Evolutionary conservation across 2,888 invertebrate genomes (phyloP).

Genomic region (Cryptocephalus primarius): DNA sequence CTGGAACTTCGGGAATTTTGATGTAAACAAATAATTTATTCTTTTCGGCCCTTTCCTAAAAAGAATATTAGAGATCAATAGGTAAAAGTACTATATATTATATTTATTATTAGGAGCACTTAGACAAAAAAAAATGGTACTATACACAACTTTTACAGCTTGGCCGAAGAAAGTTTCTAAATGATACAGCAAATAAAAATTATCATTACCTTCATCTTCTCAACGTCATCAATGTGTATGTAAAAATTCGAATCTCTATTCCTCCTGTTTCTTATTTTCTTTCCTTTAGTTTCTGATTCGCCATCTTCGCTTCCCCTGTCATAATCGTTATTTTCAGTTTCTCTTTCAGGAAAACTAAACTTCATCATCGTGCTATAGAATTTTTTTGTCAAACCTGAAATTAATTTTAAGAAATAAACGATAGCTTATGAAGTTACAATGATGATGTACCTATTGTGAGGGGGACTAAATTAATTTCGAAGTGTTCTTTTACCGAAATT

Average conservation of each 20-base stretch:
- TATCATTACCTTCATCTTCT: conserved; percentile 76
- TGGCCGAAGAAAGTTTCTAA: too few relatives aligned
- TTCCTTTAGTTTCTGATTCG: conserved; percentile 34
- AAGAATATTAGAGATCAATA: conserved; percentile 21
- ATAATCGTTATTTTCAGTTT: conserved; percentile 71
- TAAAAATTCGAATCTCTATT: conserved; percentile 83
- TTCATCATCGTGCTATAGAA: conserved; percentile 95
- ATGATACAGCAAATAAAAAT: not conserved
- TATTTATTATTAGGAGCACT: too few relatives aligned
- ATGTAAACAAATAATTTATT: conserved; percentile 98
- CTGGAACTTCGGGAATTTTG: conserved; percentile 88
- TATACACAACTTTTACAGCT: too few relatives aligned
- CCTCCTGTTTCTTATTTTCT: conserved; percentile 38
- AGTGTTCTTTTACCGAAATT: conserved; percentile 96
- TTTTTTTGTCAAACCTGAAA: conserved; percentile 75
- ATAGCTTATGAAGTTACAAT: not conserved
- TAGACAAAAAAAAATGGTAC: too few relatives aligned
- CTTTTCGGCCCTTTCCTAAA: conserved; percentile 89
- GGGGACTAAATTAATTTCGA: conserved; percentile 96
- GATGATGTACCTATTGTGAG: conserved; percentile 62
- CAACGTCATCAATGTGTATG: conserved; percentile 88
- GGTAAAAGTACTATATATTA: too few relatives aligned
- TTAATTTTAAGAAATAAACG: conserved; percentile 1
- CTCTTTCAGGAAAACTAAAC: conserved; percentile 94
- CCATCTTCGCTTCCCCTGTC: conserved; percentile 47